These are phyloP conservation scores for Zhuqinia jingwanae DNA, from an alignment of 2,888 invertebrate genomes.

Conservation along the genomic window DNA sequence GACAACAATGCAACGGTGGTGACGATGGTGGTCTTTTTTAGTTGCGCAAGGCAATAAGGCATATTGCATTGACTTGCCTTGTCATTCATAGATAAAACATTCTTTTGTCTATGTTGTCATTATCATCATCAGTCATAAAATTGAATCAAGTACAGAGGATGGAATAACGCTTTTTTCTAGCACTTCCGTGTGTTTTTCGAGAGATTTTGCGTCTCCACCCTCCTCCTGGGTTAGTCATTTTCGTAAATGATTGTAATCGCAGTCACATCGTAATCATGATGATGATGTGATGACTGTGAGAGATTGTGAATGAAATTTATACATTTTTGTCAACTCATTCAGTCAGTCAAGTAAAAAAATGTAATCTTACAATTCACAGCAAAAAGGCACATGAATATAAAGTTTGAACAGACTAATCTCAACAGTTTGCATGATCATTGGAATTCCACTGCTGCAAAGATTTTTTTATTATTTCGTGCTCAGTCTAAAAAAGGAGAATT, in stretches of 20 bases:
- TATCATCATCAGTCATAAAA: neutral
- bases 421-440: too few relatives aligned
- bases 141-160: neutral
- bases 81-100: too few relatives aligned
- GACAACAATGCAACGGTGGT: conserved; percentile 10
- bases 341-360: conserved; percentile 13
- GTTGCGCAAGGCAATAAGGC: conserved; percentile 15
- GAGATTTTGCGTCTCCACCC: conserved; percentile 50
- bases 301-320: conserved; percentile 20
- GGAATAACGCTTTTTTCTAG: conserved; percentile 41
- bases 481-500: conserved; percentile 37
- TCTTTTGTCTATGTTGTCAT: too few relatives aligned
- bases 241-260: conserved; percentile 44
- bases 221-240: conserved; percentile 47
- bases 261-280: conserved; percentile 23
- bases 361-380: conserved; percentile 6
- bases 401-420: too few relatives aligned
- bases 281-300: neutral
- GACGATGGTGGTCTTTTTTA: conserved; percentile 11
- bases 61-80: neutral
- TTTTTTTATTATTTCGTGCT: conserved; percentile 33
- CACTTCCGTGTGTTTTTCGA: conserved; percentile 56
- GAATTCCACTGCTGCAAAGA: too few relatives aligned
- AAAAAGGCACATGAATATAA: too few relatives aligned
- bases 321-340: conserved; percentile 48